phyloP scores from a whole-genome alignment of 2,797 vertebrate species.

The Acrocephalus scirpaceus region DNA sequence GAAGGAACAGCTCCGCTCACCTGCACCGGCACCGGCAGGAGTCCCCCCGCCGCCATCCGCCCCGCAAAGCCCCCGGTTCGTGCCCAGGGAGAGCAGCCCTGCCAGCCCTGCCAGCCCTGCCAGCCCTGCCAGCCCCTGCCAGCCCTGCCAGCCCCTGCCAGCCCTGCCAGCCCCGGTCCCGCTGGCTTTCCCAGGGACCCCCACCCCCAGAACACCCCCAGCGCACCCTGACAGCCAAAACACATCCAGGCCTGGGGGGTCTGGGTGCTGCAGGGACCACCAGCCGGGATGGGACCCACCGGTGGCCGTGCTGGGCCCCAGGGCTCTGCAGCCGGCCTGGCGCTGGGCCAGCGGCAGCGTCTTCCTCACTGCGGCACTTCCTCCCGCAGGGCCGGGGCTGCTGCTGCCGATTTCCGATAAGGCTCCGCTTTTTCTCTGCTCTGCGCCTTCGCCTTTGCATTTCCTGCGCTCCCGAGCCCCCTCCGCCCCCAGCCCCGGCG shows the following conservation, averaged over 20 bases:
- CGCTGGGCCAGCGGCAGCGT: not conserved
- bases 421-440: not conserved
- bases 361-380: not conserved
- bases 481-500: not conserved
- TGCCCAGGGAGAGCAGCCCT: too few species aligned
- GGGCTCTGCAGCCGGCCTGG: not conserved
- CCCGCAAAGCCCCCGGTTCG: too few species aligned
- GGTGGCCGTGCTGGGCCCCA: not conserved
- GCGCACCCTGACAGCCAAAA: not conserved
- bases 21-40: not conserved
- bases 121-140: too few species aligned
- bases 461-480: not conserved
- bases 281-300: rapidly evolving
- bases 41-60: too few species aligned
- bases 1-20: constrained; percentile 65
- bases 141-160: too few species aligned
- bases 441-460: not conserved
- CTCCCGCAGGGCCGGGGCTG: not conserved
- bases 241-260: rapidly evolving
- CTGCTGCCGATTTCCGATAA: not conserved
- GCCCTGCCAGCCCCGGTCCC: too few species aligned
- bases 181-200: not conserved
- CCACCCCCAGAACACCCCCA: not conserved
- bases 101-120: too few species aligned
- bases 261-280: not conserved